Conservation (phyloP, 1,140 invertebrate species). For the Araneus ventricosus region DNA sequence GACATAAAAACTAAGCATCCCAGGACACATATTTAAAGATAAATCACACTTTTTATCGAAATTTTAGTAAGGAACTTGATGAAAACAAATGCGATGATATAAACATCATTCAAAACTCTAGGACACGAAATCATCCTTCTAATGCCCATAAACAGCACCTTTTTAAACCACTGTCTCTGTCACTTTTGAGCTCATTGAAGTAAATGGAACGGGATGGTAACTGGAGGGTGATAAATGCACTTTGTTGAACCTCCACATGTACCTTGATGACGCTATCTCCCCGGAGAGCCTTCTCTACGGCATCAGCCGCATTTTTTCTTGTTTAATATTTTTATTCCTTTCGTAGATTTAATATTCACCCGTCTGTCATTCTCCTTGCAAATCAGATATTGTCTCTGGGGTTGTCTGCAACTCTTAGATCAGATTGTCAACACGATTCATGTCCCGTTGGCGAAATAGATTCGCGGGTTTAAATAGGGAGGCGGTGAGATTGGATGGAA, state of each 20-base stretch:
- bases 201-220: conserved; percentile 52
- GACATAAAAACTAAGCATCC: background rate
- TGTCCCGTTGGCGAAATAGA: conserved; percentile 5
- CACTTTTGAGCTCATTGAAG: conserved; percentile 56
- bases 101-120: conserved; percentile 20
- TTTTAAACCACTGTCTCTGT: conserved; percentile 54
- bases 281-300: background rate
- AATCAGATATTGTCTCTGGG: conserved; percentile 54
- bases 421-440: conserved; percentile 5
- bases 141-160: conserved; percentile 24
- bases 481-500: background rate
- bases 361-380: conserved; percentile 52
- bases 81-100: background rate
- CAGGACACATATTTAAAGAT: background rate
- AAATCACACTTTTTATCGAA: background rate
- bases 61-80: background rate
- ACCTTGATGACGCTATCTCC: conserved; percentile 23
- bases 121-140: background rate
- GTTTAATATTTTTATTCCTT: conserved; percentile 2
- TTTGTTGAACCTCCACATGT: conserved; percentile 23
- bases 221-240: conserved; percentile 34
- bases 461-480: background rate
- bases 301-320: conserved; percentile 4
- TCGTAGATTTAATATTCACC: conserved; percentile 59
- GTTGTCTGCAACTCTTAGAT: conserved; percentile 21